Conservation (phyloP, 2,888 invertebrate genomes). For the Ormyrus thymus region DNA sequence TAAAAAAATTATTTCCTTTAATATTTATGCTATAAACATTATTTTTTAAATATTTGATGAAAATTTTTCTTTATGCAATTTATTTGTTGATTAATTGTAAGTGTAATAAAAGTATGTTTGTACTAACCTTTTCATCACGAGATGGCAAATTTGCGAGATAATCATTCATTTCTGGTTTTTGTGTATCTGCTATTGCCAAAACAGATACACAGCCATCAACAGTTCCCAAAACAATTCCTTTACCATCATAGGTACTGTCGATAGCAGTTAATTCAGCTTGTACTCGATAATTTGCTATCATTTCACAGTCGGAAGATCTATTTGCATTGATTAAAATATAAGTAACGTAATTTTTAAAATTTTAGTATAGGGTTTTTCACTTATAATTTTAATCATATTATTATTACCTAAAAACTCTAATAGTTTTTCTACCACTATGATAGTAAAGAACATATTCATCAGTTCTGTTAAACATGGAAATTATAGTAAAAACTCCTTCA, state of each 20-base stretch:
- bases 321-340: constrained; percentile 1
- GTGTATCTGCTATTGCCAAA: constrained; percentile 86
- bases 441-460: constrained; percentile 98
- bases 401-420: constrained; percentile 89
- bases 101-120: neutral
- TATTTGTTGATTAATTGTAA: constrained; percentile 14
- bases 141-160: constrained; percentile 83
- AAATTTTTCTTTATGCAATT: neutral
- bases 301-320: constrained; percentile 90
- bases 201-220: constrained; percentile 96
- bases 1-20: neutral
- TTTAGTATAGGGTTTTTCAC: neutral
- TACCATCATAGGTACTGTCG: constrained; percentile 89
- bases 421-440: constrained; percentile 95
- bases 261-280: constrained; percentile 93
- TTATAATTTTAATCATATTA: neutral
- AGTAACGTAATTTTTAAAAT: neutral
- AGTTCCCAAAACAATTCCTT: constrained; percentile 89
- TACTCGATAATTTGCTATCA: constrained; percentile 94
- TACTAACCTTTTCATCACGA: constrained; percentile 80
- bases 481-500: constrained; percentile 97
- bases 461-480: constrained; percentile 94
- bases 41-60: neutral
- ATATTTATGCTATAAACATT: neutral
- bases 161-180: constrained; percentile 80